These are phyloP conservation scores for Galeopterus variegatus DNA, from an alignment of 2,113 vertebrate genomes.

Conservation along the genomic window DNA sequence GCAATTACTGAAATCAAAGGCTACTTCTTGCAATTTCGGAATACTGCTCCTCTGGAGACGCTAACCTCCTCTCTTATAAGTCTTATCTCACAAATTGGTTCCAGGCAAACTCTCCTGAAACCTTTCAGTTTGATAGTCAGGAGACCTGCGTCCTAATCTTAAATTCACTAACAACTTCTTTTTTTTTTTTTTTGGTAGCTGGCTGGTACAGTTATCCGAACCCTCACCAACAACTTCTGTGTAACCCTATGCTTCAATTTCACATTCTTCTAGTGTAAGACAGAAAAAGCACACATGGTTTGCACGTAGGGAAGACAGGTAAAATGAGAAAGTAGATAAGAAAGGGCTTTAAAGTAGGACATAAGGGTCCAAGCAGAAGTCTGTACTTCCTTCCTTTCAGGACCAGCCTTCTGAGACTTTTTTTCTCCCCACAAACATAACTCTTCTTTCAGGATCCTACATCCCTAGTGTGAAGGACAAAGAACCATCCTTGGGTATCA, in stretches of 20 bases:
- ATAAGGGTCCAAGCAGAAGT: background rate
- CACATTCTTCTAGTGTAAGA: background rate
- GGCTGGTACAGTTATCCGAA: too few species aligned
- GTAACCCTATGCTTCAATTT: background rate
- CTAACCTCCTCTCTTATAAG: background rate
- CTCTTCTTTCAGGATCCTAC: background rate
- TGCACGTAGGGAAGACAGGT: background rate
- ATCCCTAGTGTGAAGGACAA: background rate
- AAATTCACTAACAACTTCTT: background rate
- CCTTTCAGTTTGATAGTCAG: background rate
- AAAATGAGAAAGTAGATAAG: background rate
- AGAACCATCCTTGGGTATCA: background rate
- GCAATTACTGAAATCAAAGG: slow-evolving; percentile 37
- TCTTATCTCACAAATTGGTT: background rate
- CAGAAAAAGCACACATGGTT: background rate
- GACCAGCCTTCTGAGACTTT: background rate
- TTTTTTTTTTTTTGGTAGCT: too few species aligned
- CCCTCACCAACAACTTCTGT: background rate
- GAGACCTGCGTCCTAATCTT: background rate
- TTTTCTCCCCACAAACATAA: background rate
- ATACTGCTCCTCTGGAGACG: background rate
- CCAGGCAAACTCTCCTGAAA: background rate
- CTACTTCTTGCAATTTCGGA: background rate
- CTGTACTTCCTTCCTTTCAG: background rate
- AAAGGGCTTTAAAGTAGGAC: background rate